Percentiles rank a stretch among this genome's conserved stretches.
These are phyloP conservation scores for Nanorana parkeri DNA, from an alignment of 2,113 vertebrate genomes.

Conservation along the genomic window DNA sequence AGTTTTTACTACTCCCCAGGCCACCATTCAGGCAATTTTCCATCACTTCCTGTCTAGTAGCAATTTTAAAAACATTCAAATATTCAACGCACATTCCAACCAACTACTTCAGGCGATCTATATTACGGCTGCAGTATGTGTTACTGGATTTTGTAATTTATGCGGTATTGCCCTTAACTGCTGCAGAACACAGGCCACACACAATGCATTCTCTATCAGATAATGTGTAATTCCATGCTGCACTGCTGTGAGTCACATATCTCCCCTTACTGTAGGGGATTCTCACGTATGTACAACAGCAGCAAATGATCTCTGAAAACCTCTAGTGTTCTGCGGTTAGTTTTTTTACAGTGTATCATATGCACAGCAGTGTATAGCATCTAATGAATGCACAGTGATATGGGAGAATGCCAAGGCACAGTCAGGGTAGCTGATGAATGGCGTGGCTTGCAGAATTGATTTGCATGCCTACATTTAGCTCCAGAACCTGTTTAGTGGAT, in stretches of 20 bases:
- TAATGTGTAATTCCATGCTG: background rate
- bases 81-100: too few species aligned
- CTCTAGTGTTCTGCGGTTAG: conserved; percentile 26
- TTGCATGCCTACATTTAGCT: conserved; percentile 31
- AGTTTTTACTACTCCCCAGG: too few species aligned
- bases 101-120: too few species aligned
- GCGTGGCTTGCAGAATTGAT: conserved; percentile 39
- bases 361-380: conserved; percentile 13
- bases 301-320: conserved; percentile 16
- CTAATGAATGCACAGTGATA: conserved; percentile 51
- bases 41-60: too few species aligned
- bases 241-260: background rate
- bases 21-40: too few species aligned
- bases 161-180: background rate
- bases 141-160: too few species aligned
- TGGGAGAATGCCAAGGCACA: conserved; percentile 34
- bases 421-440: conserved; percentile 47
- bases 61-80: too few species aligned
- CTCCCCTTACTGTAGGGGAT: background rate
- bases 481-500: conserved; percentile 21
- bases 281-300: background rate
- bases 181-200: background rate
- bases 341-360: conserved; percentile 32
- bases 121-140: too few species aligned
- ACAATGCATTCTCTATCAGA: background rate